Conservation (phyloP, 2,888 invertebrate genomes). For the Hemistola chrysoprasaria region DNA sequence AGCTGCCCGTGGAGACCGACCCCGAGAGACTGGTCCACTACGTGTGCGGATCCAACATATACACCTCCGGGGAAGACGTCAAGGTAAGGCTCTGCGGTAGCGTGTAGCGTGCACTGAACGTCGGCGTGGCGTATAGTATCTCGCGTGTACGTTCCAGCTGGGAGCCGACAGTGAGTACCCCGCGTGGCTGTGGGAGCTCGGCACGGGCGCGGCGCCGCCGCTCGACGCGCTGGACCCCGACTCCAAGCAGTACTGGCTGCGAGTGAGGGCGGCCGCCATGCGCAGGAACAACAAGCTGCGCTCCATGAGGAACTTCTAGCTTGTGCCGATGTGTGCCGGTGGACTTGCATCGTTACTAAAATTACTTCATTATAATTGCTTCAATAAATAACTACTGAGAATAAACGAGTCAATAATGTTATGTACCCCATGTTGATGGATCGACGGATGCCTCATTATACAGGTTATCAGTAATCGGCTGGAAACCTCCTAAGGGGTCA, state of each 20-base stretch:
- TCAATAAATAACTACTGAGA: too few species aligned
- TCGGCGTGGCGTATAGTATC: too few species aligned
- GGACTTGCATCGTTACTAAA: neutral
- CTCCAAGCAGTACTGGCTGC: constrained; percentile 91
- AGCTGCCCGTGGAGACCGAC: constrained; percentile 93
- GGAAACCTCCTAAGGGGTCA: too few species aligned
- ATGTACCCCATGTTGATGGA: too few species aligned
- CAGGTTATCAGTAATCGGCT: too few species aligned
- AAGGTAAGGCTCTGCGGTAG: constrained; percentile 62
- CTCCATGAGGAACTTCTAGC: constrained; percentile 83
- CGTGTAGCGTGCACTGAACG: too few species aligned
- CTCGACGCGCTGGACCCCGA: constrained; percentile 90
- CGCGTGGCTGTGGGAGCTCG: constrained; percentile 93
- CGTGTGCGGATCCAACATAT: constrained; percentile 94
- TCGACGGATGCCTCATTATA: too few species aligned
- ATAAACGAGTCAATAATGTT: too few species aligned
- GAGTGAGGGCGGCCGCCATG: constrained; percentile 85
- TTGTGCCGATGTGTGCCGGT: too few species aligned
- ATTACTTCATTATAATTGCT: too few species aligned
- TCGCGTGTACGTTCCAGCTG: constrained; percentile 49
- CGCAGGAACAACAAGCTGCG: constrained; percentile 84
- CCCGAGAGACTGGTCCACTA: constrained; percentile 87
- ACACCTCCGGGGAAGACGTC: constrained; percentile 90
- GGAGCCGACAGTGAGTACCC: constrained; percentile 87
- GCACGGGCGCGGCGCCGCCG: constrained; percentile 83